A percentile compares a stretch with the other conserved stretches of the same genome.
phyloP scores from a whole-genome alignment of 2,888 invertebrate species.

The Scaptomyza cyrtandrae region DNA sequence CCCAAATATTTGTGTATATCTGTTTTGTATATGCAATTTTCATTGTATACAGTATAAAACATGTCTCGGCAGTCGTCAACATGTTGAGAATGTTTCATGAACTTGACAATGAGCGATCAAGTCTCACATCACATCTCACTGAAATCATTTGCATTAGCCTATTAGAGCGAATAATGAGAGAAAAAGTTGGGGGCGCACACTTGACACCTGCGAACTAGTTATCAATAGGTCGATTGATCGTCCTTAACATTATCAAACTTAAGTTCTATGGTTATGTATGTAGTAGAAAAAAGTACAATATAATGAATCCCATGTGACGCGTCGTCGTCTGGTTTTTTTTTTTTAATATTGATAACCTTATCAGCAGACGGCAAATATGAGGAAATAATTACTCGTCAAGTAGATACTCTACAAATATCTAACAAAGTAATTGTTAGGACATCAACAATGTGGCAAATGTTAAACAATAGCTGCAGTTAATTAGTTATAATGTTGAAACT shows the following conservation, averaged over 20 bases:
- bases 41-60: constrained; percentile 8
- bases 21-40: constrained; percentile 21
- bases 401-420: constrained; percentile 16
- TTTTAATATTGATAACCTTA: constrained; percentile 35
- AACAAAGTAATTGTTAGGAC: background rate
- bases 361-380: constrained; percentile 17
- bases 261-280: background rate
- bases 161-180: background rate
- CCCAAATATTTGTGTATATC: background rate
- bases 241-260: constrained; percentile 27
- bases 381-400: constrained; percentile 8
- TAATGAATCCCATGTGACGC: constrained; percentile 4
- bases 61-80: constrained; percentile 5
- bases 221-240: constrained; percentile 32
- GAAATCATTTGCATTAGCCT: background rate
- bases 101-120: constrained; percentile 54
- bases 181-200: too few species aligned
- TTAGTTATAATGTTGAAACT: background rate
- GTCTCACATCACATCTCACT: constrained; percentile 9
- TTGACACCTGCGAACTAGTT: constrained; percentile 28
- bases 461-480: background rate
- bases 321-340: constrained; percentile 3
- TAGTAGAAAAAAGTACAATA: background rate
- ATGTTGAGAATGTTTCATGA: constrained; percentile 45
- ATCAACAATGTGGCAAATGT: background rate